Conservation (phyloP, 2,888 invertebrate species). For the Isoperla grammatica region DNA sequence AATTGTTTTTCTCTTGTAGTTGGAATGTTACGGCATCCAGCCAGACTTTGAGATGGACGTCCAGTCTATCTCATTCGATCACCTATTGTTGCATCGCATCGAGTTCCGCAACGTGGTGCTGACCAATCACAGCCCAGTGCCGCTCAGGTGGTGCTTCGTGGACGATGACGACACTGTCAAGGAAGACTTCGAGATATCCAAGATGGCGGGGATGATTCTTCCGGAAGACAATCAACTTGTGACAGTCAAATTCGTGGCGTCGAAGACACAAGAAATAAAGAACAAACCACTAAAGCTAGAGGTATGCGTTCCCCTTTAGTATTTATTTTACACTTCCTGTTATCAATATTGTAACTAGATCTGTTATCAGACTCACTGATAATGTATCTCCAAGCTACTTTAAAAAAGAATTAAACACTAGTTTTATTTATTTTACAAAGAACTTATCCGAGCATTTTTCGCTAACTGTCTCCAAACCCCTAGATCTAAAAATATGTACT, state of each 20-base stretch:
- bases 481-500: too few relatives aligned
- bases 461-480: too few relatives aligned
- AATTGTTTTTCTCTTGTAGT: conserved; percentile 33
- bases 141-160: conserved; percentile 52
- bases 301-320: conserved; percentile 37
- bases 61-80: conserved; percentile 49
- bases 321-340: background rate
- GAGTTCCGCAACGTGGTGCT: conserved; percentile 49
- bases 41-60: conserved; percentile 46
- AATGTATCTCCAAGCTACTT: too few relatives aligned
- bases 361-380: too few relatives aligned
- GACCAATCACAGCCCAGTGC: conserved; percentile 52
- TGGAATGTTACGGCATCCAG: conserved; percentile 50
- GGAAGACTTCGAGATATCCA: conserved; percentile 45
- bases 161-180: conserved; percentile 42
- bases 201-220: conserved; percentile 44
- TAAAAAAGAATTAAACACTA: too few relatives aligned
- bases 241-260: conserved; percentile 48
- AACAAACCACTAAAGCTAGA: conserved; percentile 45
- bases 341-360: too few relatives aligned
- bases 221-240: conserved; percentile 48
- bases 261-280: conserved; percentile 44
- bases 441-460: too few relatives aligned
- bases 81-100: conserved; percentile 48
- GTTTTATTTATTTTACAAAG: too few relatives aligned